Conservation (phyloP, 2,888 invertebrate species). For the Chloromyia formosa region DNA sequence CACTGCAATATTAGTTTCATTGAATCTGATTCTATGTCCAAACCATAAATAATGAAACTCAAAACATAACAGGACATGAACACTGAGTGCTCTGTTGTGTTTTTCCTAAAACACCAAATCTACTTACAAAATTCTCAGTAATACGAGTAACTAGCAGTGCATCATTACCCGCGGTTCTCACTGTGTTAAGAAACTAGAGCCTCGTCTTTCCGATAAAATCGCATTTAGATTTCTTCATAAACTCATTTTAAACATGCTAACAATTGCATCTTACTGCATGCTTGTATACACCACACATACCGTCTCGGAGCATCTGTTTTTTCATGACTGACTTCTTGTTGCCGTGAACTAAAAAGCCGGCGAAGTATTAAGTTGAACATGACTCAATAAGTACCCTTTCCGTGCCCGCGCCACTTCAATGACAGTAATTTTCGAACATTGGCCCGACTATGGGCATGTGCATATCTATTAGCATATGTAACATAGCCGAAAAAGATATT, state of each 20-base stretch:
- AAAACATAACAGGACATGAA: too few species aligned
- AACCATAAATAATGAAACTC: too few species aligned
- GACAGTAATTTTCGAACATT: conserved; percentile 9
- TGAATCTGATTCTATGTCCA: too few species aligned
- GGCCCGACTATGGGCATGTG: background rate
- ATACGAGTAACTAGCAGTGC: too few species aligned
- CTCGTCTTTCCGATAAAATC: too few species aligned
- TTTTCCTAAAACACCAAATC: too few species aligned
- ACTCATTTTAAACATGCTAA: background rate
- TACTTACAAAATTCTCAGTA: too few species aligned
- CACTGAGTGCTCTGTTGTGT: too few species aligned
- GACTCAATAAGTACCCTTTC: conserved; percentile 20
- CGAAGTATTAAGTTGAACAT: conserved; percentile 15
- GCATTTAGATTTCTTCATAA: background rate
- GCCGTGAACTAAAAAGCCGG: conserved; percentile 41
- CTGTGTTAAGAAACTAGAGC: too few species aligned
- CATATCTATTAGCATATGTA: background rate
- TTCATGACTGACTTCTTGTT: background rate
- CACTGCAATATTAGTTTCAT: too few species aligned
- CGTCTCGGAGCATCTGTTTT: background rate
- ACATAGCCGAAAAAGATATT: background rate
- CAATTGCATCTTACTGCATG: background rate
- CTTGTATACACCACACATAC: background rate
- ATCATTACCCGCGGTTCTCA: too few species aligned
- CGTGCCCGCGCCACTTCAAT: background rate